A percentile compares a stretch with the other conserved stretches of the same genome.
Evolutionary conservation across 2,113 vertebrate genomes (phyloP).

Genomic region (Ardeotis arabs): DNA sequence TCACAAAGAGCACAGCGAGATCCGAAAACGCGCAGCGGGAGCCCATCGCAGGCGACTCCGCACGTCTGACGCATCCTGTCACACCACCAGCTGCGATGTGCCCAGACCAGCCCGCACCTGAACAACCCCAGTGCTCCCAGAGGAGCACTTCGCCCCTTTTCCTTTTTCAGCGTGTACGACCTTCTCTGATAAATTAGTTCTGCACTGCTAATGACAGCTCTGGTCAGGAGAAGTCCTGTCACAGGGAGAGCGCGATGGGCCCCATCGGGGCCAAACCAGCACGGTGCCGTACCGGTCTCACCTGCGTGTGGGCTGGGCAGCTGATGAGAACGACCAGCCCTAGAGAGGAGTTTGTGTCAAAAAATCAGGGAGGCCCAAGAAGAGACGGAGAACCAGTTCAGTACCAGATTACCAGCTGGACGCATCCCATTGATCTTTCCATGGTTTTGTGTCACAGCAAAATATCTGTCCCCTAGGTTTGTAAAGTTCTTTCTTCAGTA

Average conservation of each 20-base stretch:
- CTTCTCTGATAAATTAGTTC: background rate
- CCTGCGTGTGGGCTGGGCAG: background rate
- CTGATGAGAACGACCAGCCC: background rate
- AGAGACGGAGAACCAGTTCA: background rate
- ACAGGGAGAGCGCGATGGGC: rapidly evolving
- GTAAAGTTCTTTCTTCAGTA: background rate
- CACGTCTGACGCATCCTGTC: background rate
- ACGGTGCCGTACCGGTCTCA: background rate
- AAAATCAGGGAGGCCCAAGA: background rate
- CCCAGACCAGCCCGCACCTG: background rate
- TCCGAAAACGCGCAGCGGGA: background rate
- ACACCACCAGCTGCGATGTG: background rate
- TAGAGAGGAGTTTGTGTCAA: background rate
- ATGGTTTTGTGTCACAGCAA: background rate
- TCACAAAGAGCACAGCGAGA: background rate
- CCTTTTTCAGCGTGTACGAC: background rate
- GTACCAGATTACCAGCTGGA: background rate
- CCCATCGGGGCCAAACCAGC: background rate
- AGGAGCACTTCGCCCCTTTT: background rate
- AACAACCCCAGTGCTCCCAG: background rate
- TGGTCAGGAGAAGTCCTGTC: background rate
- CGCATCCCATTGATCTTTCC: background rate
- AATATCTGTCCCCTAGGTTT: background rate
- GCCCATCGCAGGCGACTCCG: background rate
- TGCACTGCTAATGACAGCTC: background rate